Conservation (phyloP, 2,797 vertebrate genomes). For the Lerista edwardsae region DNA sequence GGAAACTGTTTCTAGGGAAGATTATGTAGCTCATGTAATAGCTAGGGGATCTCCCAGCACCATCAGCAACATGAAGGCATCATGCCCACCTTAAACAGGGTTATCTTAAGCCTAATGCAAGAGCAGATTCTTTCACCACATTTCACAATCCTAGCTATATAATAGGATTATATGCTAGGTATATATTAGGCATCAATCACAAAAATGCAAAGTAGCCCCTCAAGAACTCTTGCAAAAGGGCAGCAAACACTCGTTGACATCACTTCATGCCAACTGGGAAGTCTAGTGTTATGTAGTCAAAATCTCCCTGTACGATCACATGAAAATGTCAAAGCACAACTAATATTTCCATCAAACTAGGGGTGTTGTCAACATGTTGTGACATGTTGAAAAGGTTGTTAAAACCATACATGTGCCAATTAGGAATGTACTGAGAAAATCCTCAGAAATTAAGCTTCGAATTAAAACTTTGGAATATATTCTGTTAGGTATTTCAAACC, state of each 20-base stretch:
- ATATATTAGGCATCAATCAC: not conserved
- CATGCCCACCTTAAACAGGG: not conserved
- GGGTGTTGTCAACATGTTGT: not conserved
- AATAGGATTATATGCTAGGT: no score
- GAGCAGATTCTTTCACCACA: not conserved
- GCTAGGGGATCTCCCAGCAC: not conserved
- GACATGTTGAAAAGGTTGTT: not conserved
- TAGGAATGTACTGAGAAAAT: not conserved
- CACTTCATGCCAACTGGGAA: not conserved
- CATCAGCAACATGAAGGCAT: not conserved
- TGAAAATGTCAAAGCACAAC: not conserved
- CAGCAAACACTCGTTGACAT: not conserved
- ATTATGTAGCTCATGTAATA: not conserved
- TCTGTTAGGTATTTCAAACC: not conserved
- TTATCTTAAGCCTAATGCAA: not conserved
- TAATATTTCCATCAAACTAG: not conserved
- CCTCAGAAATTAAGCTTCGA: not conserved
- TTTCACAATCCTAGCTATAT: not conserved
- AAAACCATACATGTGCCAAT: not conserved
- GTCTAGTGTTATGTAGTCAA: not conserved
- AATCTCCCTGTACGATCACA: not conserved
- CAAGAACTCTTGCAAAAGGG: not conserved
- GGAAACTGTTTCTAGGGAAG: not conserved
- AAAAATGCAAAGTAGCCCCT: not conserved
- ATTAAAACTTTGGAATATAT: not conserved